Percentiles rank a stretch among this genome's conserved stretches.
These are phyloP conservation scores for Nemurella pictetii DNA, from an alignment of 2,888 invertebrate species.

Conservation along the genomic window DNA sequence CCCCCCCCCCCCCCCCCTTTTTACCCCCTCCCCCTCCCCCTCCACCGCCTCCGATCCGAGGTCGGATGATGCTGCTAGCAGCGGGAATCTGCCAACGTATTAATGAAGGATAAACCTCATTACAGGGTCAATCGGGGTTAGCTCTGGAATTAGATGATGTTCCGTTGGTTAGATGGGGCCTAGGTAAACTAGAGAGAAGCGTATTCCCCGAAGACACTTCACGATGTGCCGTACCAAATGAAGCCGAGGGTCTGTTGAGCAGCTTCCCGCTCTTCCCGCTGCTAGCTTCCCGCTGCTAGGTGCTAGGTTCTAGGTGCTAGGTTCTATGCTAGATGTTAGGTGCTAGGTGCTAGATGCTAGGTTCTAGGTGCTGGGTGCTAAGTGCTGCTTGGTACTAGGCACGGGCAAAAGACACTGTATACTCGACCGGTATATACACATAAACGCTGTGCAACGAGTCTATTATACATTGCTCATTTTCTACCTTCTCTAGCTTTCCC, in stretches of 20 bases:
- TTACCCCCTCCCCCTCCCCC: no score
- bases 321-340: no score
- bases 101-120: conserved; percentile 30
- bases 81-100: conserved; percentile 15
- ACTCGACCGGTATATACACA: no score
- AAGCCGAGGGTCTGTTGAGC: background rate
- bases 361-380: no score
- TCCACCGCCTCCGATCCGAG: no score
- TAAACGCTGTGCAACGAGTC: background rate
- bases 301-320: no score
- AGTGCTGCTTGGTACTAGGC: no score
- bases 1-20: no score
- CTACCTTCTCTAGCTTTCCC: background rate
- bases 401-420: no score
- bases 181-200: background rate
- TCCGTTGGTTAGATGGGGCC: background rate
- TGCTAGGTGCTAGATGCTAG: no score
- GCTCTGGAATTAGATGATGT: background rate
- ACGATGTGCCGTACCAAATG: background rate
- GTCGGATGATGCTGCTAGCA: background rate
- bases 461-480: background rate
- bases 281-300: no score
- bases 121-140: conserved; percentile 21
- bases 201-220: background rate
- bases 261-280: no score